Conservation (phyloP, 1,140 invertebrate genomes). For the Eumaeus atala region DNA sequence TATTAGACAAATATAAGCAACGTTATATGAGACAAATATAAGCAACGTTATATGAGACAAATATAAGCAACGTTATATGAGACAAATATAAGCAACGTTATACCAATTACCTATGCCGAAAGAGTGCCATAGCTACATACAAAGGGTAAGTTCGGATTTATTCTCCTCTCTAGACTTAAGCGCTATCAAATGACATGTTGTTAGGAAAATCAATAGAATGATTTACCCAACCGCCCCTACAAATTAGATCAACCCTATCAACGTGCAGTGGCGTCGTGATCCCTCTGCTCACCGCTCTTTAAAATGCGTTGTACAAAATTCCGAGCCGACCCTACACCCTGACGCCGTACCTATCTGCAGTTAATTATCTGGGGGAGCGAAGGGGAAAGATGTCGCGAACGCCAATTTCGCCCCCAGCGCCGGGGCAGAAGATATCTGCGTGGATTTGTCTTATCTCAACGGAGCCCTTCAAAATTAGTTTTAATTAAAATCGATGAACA, state of each 20-base stretch:
- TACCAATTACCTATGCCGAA: too few relatives aligned
- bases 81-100: too few relatives aligned
- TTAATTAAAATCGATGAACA: constrained; percentile 55
- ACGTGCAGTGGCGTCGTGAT: constrained; percentile 33
- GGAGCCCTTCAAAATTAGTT: constrained; percentile 53
- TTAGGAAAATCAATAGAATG: constrained; percentile 61
- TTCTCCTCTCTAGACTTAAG: background rate
- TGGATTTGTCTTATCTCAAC: constrained; percentile 36
- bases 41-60: too few relatives aligned
- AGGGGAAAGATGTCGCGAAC: constrained; percentile 47
- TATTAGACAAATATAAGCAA: too few relatives aligned
- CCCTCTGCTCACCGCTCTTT: constrained; percentile 44
- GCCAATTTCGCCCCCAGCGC: constrained; percentile 46
- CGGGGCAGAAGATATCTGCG: constrained; percentile 36
- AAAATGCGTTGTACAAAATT: constrained; percentile 65
- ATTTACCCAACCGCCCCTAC: constrained; percentile 56
- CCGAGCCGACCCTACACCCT: constrained; percentile 42
- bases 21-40: too few relatives aligned
- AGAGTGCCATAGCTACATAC: too few relatives aligned
- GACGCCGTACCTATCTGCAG: constrained; percentile 57
- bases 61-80: too few relatives aligned
- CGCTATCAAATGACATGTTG: constrained; percentile 34
- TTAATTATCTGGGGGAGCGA: constrained; percentile 64
- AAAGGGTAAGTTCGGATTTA: too few relatives aligned
- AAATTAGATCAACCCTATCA: constrained; percentile 64